Evolutionary conservation across 2,113 vertebrate species (phyloP), one percentile per base, ranked within the genome.

Genomic region (Puntigrus tetrazona): DNA sequence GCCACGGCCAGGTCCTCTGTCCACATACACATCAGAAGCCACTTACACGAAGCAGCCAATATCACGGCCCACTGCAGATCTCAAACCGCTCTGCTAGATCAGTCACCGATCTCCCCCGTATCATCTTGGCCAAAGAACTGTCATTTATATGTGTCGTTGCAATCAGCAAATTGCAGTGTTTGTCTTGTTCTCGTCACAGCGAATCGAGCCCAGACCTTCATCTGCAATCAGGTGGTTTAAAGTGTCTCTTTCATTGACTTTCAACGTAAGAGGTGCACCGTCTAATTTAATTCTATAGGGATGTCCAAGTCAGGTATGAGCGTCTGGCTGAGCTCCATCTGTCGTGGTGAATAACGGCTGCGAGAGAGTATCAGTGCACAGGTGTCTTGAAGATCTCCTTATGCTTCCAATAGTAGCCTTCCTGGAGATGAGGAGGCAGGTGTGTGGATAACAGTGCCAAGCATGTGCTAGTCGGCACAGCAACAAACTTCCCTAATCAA

Each of bases 41-140:
- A 84, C 85, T 86, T 81, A 83, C 47, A 81, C 6, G 47, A 61
- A 77, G 81, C 87, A 84, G 43, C 84, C 87, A 88, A 84, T 81
- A 77, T 86, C 87, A 86, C 74, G 82, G 81, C 86, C 73, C 87
- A 86, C 61, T 78, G 76, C 34, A 43, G 11, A 73, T 61, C 52
- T 61, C 18, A 18, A 61, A 78, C 34, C 43, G 13, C 10, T 38
- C 22, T 25, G 14, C 31, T 59, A 5, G 55, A 61, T 78, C 36
- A 41, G 77, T 63, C 36, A 18, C 77, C 16, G 18, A 61, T 63
- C 77, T 78, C 36, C 18, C 55, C 16, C 7, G 4, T 20, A 63
- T 61, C 36, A 61, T 79, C 36, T 43, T 3, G n/a, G n/a, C 77
- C 57, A 59, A 61, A 61, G n/a, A 63, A 61, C 77, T 63, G 36